Evolutionary conservation across 2,113 vertebrate species (phyloP), one percentile per base, ranked within the genome.

Genomic region (Turdus rufiventris): DNA sequence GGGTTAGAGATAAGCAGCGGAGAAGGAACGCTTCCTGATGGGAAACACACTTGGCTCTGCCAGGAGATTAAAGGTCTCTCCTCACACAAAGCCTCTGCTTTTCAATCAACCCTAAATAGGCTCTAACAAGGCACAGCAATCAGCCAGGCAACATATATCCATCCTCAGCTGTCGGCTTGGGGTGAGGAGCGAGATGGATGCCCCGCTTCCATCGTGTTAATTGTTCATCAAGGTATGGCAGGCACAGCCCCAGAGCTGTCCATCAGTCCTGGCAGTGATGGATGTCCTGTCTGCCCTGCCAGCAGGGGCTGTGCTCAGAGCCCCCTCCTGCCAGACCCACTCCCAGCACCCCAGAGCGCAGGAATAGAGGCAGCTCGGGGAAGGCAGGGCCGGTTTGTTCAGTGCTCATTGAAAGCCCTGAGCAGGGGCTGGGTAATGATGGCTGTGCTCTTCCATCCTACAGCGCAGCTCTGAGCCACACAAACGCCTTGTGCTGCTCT

Each of bases 1-100:
- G 74, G 87, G 84, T 63, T 81, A 73, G 91, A 92, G 77, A 95
- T 23, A 93, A 74, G 93, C 80, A 77, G 72, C 58, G 89, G 91
- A 95, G 91, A 96, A 88, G 74, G 85, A 95, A 89, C 0, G 1
- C 8, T 88, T 94, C 94, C 80, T 89, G 71, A 95, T 91, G 85
- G 91, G 90, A 79, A 93, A 67, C 25, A 2, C 71, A 65, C 89
- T 91, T 51, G 29, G 83, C 81, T 91, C 61, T 91, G 53, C 57
- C 81, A 96, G 86, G 76, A 93, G 82, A 97, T 95, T 65, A 94
- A 93, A 94, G 89, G 91, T 88, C 85, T 95, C 77, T 86, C 84
- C 91, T 95, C 84, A 47, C 31, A 90, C 83, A 93, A 86, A 96
- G 94, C 90, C 91, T 60, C n/a, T 91, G 87, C 91, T 91, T 96